These are phyloP conservation scores for Drosophila silvestris DNA, from an alignment of 2,888 invertebrate genomes.

Conservation along the genomic window DNA sequence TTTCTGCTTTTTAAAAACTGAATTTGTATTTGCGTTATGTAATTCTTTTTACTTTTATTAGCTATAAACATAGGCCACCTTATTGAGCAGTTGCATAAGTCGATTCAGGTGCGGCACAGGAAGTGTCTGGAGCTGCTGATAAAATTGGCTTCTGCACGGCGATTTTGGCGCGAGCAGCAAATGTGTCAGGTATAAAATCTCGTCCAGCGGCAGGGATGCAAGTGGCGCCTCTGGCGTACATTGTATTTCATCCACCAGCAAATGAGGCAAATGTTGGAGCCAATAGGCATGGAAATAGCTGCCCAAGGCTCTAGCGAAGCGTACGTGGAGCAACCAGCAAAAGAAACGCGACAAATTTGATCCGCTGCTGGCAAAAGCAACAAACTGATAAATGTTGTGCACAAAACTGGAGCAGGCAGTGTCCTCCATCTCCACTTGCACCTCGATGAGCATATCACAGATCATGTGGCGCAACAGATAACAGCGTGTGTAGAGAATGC, in stretches of 20 bases:
- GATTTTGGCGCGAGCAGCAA: conserved; percentile 54
- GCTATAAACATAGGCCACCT: conserved; percentile 68
- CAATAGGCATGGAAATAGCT: conserved; percentile 56
- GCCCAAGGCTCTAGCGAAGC: conserved; percentile 43
- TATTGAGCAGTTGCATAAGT: conserved; percentile 61
- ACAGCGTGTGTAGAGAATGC: conserved; percentile 58
- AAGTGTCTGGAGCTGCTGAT: conserved; percentile 31
- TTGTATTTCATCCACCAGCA: conserved; percentile 59
- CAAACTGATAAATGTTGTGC: conserved; percentile 55
- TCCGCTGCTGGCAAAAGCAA: conserved; percentile 6
- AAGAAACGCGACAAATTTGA: conserved; percentile 45
- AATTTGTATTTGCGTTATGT: background rate
- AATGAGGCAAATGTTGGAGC: conserved; percentile 45
- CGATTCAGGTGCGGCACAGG: conserved; percentile 8
- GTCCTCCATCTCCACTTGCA: conserved; percentile 3
- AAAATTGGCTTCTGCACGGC: conserved; percentile 58
- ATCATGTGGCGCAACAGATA: conserved; percentile 61
- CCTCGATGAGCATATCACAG: conserved; percentile 52
- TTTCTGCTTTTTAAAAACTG: background rate
- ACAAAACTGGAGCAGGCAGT: conserved; percentile 37
- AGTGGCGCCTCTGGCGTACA: conserved; percentile 5
- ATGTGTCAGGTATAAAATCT: conserved; percentile 56
- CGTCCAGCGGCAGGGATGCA: conserved; percentile 42
- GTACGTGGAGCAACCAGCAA: conserved; percentile 46
- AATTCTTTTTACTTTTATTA: conserved; percentile 23